Evolutionary conservation across 2,888 invertebrate species (phyloP), one percentile per base, ranked within the genome.

Genomic region (Marronus borbonicus): DNA sequence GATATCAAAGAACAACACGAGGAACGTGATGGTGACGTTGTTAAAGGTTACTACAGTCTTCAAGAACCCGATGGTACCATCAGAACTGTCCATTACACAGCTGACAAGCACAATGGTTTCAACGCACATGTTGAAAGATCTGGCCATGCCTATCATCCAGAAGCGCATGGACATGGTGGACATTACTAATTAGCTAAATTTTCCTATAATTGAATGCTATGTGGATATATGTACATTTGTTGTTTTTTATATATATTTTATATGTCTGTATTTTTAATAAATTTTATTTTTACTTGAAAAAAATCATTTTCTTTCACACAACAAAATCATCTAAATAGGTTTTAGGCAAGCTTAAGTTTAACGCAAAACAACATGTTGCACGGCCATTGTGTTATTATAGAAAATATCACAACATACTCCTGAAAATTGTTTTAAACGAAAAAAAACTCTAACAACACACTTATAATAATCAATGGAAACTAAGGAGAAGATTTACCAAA

Each of bases 21-120:
- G 81, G 84, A 85, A 76, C 84, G 87, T 60, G 84, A 88, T 69
- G 88, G 88, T 4, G 84, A 88, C 75, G 80, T 85, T 39, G 87
- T 87, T 28, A 85, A 86, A 64, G 88, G 88, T 55, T 84, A 83
- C 17, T 88, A 88, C 83, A 84, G 84, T 55, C 77, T 88, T 12
- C 84, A 86, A 44, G 87, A 88, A 80, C 85, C 88, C 44, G 88
- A 88, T 81, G 88, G 88, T 79, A 87, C 87, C 76, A 84, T 84
- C 28, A 84, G 88, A n/a, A 82, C 86, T 4, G 88, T 88, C 20
- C 85, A 88, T 77, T 88, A 88, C 82, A 84, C 82, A 50, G 83
- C 86, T 31, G 86, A 84, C 76, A 83, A 84, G 49, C 62, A 76
- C 52, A 74, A 78, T 39, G 78, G 78, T 58, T 77, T 77, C 49